A percentile compares a stretch with the other conserved stretches of the same genome.
Evolutionary conservation across 2,113 vertebrate genomes (phyloP).

Genomic region (Speoplatyrhinus poulsoni): DNA sequence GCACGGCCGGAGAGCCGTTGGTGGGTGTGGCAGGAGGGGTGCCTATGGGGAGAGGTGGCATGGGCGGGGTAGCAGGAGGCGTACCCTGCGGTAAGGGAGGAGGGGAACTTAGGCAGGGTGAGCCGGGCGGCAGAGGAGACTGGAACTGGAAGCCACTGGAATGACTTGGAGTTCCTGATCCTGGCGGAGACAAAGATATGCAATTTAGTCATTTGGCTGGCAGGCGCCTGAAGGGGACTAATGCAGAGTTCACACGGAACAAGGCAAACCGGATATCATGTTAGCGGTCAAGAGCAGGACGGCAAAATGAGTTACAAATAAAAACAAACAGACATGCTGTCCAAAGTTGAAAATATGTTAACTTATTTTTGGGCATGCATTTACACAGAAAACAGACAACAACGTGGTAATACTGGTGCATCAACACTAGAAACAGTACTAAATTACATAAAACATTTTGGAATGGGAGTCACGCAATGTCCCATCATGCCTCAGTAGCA

Average conservation of each 20-base stretch:
- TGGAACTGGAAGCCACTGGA: conserved; percentile 83
- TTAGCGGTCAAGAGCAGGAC: no score
- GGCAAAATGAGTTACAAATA: neutral
- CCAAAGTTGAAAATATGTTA: no score
- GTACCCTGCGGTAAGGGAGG: conserved; percentile 86
- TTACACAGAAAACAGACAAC: no score
- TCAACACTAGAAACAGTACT: no score
- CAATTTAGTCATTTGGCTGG: neutral
- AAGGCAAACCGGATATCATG: no score
- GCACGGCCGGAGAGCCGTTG: conserved; percentile 64
- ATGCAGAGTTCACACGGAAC: neutral
- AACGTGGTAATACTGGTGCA: no score
- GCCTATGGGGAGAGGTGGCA: conserved; percentile 83
- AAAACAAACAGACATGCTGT: neutral
- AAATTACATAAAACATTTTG: no score
- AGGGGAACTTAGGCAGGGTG: conserved; percentile 76
- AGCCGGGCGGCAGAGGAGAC: conserved; percentile 83
- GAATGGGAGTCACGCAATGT: no score
- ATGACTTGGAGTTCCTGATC: conserved; percentile 58
- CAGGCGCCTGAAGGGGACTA: neutral
- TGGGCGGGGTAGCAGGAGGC: conserved; percentile 82
- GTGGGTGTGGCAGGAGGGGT: conserved; percentile 76
- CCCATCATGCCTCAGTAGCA: no score
- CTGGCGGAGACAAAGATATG: conserved; percentile 33
- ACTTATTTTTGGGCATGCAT: no score